Evolutionary conservation across 2,888 invertebrate species (phyloP).

Genomic region (Pristionchus arcanus): DNA sequence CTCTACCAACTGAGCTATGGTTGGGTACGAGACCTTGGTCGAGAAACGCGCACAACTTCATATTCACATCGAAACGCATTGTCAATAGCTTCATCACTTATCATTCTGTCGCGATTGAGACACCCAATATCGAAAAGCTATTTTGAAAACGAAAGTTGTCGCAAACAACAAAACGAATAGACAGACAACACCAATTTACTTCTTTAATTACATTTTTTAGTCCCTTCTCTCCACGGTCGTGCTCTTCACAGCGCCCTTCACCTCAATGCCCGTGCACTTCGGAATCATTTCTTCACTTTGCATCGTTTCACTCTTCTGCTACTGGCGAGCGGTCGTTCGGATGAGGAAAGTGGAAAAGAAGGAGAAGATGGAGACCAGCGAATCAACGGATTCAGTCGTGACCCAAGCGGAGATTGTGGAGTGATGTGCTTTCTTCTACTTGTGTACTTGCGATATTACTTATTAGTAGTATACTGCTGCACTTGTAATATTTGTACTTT

Average conservation of each 20-base stretch:
- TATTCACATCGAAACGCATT: not conserved
- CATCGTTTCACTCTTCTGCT: not conserved
- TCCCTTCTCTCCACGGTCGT: not conserved
- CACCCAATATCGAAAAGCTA: too few species aligned
- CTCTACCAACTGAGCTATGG: slow-evolving; percentile 58
- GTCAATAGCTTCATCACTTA: too few species aligned
- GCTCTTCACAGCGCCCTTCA: not conserved
- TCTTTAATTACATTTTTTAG: not conserved
- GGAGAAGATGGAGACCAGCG: not conserved
- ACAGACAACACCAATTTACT: too few species aligned
- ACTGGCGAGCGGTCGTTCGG: not conserved
- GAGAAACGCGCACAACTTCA: not conserved
- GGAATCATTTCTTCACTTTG: not conserved
- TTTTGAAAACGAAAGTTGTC: too few species aligned
- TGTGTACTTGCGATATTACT: too few species aligned
- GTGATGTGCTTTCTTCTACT: too few species aligned
- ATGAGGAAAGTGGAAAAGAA: not conserved
- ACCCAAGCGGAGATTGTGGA: not conserved
- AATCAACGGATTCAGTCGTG: not conserved
- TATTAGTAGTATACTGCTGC: too few species aligned
- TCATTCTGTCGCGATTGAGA: too few species aligned
- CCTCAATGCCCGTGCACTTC: not conserved
- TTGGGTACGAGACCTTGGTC: not conserved
- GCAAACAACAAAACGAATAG: too few species aligned
- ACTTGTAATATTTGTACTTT: too few species aligned